Conservation (phyloP, 2,797 vertebrate genomes). For the Chelon auratus region DNA sequence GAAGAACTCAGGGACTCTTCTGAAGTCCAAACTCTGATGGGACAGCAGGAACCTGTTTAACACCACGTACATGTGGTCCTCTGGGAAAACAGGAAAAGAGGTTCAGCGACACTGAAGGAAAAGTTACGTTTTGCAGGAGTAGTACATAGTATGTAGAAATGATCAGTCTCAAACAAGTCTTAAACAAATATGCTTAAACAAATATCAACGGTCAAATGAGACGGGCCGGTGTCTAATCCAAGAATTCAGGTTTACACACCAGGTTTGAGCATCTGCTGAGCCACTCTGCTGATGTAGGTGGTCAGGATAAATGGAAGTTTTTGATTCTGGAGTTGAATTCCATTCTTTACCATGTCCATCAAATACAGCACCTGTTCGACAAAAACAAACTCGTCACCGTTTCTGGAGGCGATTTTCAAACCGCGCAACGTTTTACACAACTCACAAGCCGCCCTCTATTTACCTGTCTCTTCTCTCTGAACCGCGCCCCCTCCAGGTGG, state of each 20-base stretch:
- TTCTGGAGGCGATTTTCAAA: constrained; percentile 3
- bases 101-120: background rate
- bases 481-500: constrained; percentile 90
- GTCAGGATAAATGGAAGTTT: constrained; percentile 88
- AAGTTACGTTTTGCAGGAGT: background rate
- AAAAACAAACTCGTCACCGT: constrained; percentile 6
- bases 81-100: constrained; percentile 72
- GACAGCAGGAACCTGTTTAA: constrained; percentile 92
- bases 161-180: background rate
- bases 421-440: background rate
- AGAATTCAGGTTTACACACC: constrained; percentile 80
- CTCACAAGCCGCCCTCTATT: background rate
- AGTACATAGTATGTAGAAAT: background rate
- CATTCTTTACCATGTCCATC: constrained; percentile 91
- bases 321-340: constrained; percentile 87
- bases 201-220: background rate
- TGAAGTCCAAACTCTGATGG: constrained; percentile 91
- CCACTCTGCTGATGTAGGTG: constrained; percentile 88
- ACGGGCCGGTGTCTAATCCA: background rate
- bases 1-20: constrained; percentile 93
- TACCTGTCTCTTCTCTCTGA: constrained; percentile 92
- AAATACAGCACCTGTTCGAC: constrained; percentile 90
- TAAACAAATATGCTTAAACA: constrained; percentile 15
- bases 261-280: constrained; percentile 92
- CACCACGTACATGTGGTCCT: constrained; percentile 95